Conservation (phyloP, 2,113 vertebrate genomes). For the Condylura cristata region DNA sequence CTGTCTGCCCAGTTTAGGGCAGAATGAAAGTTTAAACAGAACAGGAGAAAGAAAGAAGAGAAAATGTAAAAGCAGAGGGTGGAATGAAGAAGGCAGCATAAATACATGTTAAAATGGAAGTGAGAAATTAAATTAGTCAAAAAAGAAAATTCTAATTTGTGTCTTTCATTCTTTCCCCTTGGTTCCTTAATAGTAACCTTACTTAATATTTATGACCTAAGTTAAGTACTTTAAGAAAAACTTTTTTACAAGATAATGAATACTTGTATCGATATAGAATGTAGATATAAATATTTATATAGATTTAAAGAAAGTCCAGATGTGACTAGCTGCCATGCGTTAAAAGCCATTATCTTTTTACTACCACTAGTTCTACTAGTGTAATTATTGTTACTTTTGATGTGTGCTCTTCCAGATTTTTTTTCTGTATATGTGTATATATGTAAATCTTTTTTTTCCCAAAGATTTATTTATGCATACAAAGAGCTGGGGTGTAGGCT, state of each 20-base stretch:
- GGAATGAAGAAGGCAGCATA: background rate
- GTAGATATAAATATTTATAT: too few relatives aligned
- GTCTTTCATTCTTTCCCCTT: background rate
- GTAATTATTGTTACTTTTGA: background rate
- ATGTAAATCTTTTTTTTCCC: slow-evolving; percentile 11
- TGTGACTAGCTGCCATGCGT: background rate
- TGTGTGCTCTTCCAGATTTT: background rate
- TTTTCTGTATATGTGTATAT: background rate
- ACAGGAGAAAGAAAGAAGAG: background rate
- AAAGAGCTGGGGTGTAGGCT: too few relatives aligned
- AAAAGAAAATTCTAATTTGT: background rate
- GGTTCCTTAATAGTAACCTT: background rate
- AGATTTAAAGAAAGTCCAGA: too few relatives aligned
- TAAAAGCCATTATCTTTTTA: background rate
- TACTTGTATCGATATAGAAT: too few relatives aligned
- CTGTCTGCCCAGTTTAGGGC: background rate
- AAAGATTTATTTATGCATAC: too few relatives aligned
- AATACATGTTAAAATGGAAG: background rate
- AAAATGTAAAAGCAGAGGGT: background rate
- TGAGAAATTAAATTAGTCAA: background rate
- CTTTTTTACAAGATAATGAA: too few relatives aligned
- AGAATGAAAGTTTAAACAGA: background rate
- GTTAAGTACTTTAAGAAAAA: slow-evolving; percentile 14
- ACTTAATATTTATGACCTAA: background rate
- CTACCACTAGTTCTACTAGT: background rate